Conservation (phyloP, 1,140 invertebrate genomes). For the Choristoneura fumiferana region DNA sequence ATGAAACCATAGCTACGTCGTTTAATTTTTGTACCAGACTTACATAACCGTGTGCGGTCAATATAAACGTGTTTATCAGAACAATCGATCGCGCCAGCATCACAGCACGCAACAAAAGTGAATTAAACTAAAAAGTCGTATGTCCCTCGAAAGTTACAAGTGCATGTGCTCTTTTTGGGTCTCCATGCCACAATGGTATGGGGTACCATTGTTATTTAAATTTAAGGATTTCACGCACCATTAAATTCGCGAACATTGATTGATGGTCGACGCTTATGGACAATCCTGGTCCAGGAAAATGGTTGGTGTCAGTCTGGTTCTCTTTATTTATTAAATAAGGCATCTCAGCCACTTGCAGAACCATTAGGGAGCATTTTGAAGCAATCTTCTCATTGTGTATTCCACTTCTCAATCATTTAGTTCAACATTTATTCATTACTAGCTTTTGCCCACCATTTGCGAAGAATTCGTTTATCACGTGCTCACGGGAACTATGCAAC, state of each 20-base stretch:
- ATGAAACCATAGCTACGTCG: not conserved
- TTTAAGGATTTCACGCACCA: conserved; percentile 43
- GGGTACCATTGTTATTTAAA: conserved; percentile 44
- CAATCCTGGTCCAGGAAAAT: not conserved
- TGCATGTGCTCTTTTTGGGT: not conserved
- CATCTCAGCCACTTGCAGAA: too few species aligned
- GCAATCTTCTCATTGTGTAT: too few species aligned
- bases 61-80: conserved; percentile 16
- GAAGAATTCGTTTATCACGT: too few species aligned
- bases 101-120: not conserved
- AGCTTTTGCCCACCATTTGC: too few species aligned
- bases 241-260: conserved; percentile 35
- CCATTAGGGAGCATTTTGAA: too few species aligned
- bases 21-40: conserved; percentile 7
- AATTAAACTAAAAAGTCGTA: not conserved
- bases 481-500: too few species aligned
- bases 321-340: too few species aligned
- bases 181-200: conserved; percentile 16
- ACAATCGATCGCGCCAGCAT: conserved; percentile 3
- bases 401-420: too few species aligned
- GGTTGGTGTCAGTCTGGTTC: too few species aligned
- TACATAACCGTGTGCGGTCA: not conserved
- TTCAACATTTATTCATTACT: too few species aligned
- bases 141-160: not conserved
- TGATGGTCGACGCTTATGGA: conserved; percentile 27